phyloP scores from a whole-genome alignment of 2,113 vertebrate species.

The Blennius ocellaris region DNA sequence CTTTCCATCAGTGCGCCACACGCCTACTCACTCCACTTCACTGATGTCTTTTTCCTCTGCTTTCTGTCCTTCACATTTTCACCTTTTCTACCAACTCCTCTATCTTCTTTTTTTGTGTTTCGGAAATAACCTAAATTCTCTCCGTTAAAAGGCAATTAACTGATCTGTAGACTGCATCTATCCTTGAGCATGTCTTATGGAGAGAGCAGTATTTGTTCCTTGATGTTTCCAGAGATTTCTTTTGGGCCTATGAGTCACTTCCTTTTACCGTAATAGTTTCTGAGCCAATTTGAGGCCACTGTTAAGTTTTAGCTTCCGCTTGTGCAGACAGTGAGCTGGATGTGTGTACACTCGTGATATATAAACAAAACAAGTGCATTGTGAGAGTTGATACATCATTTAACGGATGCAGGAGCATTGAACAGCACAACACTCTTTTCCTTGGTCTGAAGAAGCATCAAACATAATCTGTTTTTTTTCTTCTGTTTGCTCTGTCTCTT shows the following conservation, averaged over 20 bases:
- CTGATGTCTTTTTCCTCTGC: conserved; percentile 1
- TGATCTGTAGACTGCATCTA: not conserved
- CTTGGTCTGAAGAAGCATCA: not conserved
- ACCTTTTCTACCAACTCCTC: not conserved
- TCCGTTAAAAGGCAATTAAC: not conserved
- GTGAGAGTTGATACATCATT: conserved; percentile 5
- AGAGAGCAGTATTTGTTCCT: not conserved
- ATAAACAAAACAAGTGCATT: not conserved
- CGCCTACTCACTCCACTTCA: conserved; percentile 14
- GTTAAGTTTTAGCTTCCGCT: not conserved
- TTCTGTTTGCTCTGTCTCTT: not conserved
- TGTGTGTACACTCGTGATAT: not conserved
- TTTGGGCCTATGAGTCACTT: not conserved
- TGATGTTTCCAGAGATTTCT: not conserved
- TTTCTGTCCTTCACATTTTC: not conserved
- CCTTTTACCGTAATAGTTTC: not conserved
- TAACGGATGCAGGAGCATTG: not conserved
- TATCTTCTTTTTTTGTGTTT: not conserved
- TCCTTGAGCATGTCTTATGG: not conserved
- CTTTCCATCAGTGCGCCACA: conserved; percentile 7
- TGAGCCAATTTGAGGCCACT: not conserved
- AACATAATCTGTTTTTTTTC: not conserved
- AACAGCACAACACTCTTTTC: conserved; percentile 13
- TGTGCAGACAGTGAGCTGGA: not conserved
- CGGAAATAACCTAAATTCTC: not conserved